Conservation (phyloP, 2,797 vertebrate genomes). For the Myotis planiceps region DNA sequence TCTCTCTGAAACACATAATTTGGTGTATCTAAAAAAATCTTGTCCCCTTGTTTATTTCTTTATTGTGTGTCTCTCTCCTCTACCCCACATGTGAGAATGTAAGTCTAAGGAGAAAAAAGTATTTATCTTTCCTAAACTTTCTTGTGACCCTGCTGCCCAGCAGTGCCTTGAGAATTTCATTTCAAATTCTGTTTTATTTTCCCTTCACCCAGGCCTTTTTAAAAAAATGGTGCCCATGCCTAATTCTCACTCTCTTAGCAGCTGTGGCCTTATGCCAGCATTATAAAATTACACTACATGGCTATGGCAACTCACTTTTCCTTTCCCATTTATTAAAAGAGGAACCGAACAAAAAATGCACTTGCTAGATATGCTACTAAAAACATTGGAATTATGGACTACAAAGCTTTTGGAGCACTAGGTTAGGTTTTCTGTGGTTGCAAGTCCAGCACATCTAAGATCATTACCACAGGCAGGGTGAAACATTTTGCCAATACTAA, state of each 20-base stretch:
- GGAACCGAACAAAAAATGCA: neutral
- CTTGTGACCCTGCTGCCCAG: neutral
- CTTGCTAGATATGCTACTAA: constrained; percentile 59
- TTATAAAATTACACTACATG: constrained; percentile 50
- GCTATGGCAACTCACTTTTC: constrained; percentile 9
- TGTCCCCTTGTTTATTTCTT: neutral
- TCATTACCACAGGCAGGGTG: constrained; percentile 37
- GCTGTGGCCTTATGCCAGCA: neutral
- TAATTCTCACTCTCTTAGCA: constrained; percentile 54
- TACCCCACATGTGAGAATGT: neutral
- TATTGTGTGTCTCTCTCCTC: neutral
- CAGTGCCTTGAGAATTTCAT: constrained; percentile 24
- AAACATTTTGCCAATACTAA: constrained; percentile 54
- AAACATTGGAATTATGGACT: neutral
- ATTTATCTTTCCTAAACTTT: neutral
- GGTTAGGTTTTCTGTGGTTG: constrained; percentile 36
- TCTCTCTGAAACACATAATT: neutral
- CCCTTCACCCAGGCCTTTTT: neutral
- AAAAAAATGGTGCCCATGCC: constrained; percentile 37
- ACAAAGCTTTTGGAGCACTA: constrained; percentile 5
- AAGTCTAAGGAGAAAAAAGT: neutral
- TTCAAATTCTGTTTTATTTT: constrained; percentile 51
- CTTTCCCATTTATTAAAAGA: constrained; percentile 61
- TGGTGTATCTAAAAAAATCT: neutral
- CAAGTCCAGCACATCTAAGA: constrained; percentile 22